A percentile compares a stretch with the other conserved stretches of the same genome.
phyloP scores from a whole-genome alignment of 2,113 vertebrate genomes.

The Eublepharis macularius region DNA sequence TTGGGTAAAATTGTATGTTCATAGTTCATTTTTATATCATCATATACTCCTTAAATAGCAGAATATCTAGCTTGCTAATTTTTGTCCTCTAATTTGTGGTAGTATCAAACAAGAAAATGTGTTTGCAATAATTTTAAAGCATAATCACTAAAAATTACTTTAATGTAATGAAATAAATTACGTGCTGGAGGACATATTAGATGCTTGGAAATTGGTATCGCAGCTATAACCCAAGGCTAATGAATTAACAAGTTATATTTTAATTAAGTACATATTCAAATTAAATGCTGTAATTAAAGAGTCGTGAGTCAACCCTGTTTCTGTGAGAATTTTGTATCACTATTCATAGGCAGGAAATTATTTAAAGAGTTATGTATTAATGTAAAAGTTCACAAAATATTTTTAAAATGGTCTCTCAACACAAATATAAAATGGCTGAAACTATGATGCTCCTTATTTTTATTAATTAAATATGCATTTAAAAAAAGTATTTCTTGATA shows the following conservation, averaged over 20 bases:
- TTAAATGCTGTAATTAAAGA: slow-evolving; percentile 59
- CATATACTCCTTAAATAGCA: slow-evolving; percentile 4
- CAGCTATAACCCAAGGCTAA: slow-evolving; percentile 47
- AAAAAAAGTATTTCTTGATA: not conserved
- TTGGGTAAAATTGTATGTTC: not conserved
- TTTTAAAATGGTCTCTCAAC: not conserved
- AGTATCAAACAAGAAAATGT: slow-evolving; percentile 6
- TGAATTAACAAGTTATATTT: slow-evolving; percentile 54
- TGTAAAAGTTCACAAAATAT: not conserved
- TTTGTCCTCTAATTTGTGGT: slow-evolving; percentile 18
- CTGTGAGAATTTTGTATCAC: slow-evolving; percentile 43
- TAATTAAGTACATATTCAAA: slow-evolving; percentile 63
- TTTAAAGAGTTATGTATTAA: slow-evolving; percentile 14
- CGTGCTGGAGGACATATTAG: slow-evolving; percentile 43
- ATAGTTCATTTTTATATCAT: slow-evolving; percentile 15
- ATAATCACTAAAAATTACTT: slow-evolving; percentile 17
- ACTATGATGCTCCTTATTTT: not conserved
- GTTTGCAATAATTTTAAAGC: slow-evolving; percentile 19
- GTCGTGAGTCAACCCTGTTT: slow-evolving; percentile 39
- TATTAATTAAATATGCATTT: not conserved
- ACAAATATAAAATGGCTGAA: not conserved
- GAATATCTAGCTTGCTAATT: slow-evolving; percentile 22
- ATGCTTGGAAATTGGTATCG: slow-evolving; percentile 49
- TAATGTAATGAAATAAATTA: slow-evolving; percentile 32
- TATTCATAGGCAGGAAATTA: slow-evolving; percentile 42